These are phyloP conservation scores for Pseudomyrmex sp. DNA, from an alignment of 1,140 invertebrate species.

Conservation along the genomic window DNA sequence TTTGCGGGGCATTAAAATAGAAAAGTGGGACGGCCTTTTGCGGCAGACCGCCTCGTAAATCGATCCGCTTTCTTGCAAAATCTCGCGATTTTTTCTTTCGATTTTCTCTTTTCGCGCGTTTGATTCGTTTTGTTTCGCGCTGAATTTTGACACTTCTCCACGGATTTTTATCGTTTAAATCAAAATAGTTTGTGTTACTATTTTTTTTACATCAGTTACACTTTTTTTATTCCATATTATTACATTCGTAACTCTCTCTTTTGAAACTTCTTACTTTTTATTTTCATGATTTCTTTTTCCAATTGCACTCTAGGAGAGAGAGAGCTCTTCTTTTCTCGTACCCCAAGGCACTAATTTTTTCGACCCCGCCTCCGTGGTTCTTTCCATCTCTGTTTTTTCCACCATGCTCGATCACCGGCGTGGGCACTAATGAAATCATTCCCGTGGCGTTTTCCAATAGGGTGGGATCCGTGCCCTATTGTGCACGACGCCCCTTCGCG, in stretches of 20 bases:
- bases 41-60: constrained; percentile 35
- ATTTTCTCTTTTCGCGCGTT: background rate
- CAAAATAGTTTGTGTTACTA: no score
- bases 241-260: background rate
- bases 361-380: constrained; percentile 63
- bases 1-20: constrained; percentile 77
- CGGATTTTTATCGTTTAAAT: no score
- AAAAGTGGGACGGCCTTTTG: constrained; percentile 77
- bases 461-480: constrained; percentile 77
- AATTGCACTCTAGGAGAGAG: background rate
- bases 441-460: constrained; percentile 67
- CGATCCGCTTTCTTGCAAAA: constrained; percentile 10
- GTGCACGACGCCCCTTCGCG: constrained; percentile 68
- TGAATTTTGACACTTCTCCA: no score
- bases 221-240: background rate
- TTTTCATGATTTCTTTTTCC: constrained; percentile 22
- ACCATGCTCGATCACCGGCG: constrained; percentile 60
- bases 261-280: constrained; percentile 1
- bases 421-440: constrained; percentile 81
- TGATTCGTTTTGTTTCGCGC: background rate
- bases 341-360: constrained; percentile 66
- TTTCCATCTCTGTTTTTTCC: constrained; percentile 58
- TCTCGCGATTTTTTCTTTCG: background rate
- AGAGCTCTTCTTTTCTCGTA: constrained; percentile 30
- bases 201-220: no score